Conservation (phyloP, 2,888 invertebrate species). For the Yponomeuta cagnagella region DNA sequence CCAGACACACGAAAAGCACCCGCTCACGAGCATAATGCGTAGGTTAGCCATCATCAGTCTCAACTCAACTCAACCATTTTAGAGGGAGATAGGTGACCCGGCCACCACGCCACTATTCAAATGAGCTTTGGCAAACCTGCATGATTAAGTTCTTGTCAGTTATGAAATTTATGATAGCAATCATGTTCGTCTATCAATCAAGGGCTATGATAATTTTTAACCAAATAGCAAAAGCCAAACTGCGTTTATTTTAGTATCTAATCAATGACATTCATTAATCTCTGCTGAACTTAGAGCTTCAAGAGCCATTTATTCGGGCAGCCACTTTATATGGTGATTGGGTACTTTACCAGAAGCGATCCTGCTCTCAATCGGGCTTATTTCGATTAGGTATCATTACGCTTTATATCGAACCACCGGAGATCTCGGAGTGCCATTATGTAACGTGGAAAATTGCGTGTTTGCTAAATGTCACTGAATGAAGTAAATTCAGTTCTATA, state of each 20-base stretch:
- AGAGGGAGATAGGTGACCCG: too few species aligned
- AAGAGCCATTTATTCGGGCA: constrained; percentile 44
- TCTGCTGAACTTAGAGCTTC: constrained; percentile 39
- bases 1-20: too few species aligned
- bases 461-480: not conserved
- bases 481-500: not conserved
- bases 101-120: too few species aligned
- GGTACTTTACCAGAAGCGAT: constrained; percentile 51
- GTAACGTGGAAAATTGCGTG: constrained; percentile 8
- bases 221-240: not conserved
- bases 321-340: constrained; percentile 63
- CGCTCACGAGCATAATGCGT: too few species aligned
- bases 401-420: constrained; percentile 10
- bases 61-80: too few species aligned
- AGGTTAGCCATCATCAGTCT: too few species aligned
- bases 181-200: too few species aligned
- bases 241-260: constrained; percentile 18
- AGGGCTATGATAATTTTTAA: not conserved
- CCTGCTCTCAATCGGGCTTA: constrained; percentile 22
- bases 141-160: too few species aligned
- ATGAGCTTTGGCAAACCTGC: too few species aligned
- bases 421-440: constrained; percentile 3
- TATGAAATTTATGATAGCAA: too few species aligned
- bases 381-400: constrained; percentile 16
- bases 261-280: constrained; percentile 53